Base-by-base conservation (phyloP, 2,888 invertebrate species). In the Dastarcus helophoroides region DNA sequence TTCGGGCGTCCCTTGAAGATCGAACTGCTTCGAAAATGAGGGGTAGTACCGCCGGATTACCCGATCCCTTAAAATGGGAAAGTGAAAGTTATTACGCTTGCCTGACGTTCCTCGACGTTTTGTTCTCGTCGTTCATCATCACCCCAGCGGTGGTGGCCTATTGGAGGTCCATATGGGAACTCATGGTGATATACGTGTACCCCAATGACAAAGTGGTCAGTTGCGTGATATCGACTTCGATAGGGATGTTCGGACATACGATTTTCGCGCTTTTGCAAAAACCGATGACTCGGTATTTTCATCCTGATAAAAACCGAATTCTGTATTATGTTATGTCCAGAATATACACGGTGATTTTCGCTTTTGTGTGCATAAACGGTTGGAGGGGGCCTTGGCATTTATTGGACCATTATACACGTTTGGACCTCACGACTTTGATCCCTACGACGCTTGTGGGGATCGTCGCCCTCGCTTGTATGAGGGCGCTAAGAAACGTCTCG, bases 371-470 rank as follows among this genome's bases (percentile, higher is more conserved):
- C 57, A 85, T 89, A 23, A 86, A 83, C 51, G 82, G 82, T 36
- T 90, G 89, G 89, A 69, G 88, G 5, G 89, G 89, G 2, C 74
- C 79, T 24, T 90, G 88, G 88, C 68, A 70, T 44, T 63, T 76
- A 27, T 67, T 86, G 47, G 85, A 86, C 53, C 64, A 75, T 53
- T 74, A 79, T 47, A 79, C 79, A 19, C 75, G 73, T 22, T 65
- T 64, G 44, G 70, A 66, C 51, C 10, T 47, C 10, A 65, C 60
- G 30, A 65, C 62, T 35, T 66, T 80, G 36, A 64, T 73, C 36
- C 66, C 73, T 6, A 76, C 78, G 0, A 76, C 78, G 6, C 60
- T 70, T 19, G 69, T 79, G 6, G 77, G 80, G 3, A 62, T 81
- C 32, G 56, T 79, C 26, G 73, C 79, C 22, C 64, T 89, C 42